Evolutionary conservation across 2,113 vertebrate species (phyloP), one percentile per base, ranked within the genome.

Genomic region (Gorsachius goisagi): DNA sequence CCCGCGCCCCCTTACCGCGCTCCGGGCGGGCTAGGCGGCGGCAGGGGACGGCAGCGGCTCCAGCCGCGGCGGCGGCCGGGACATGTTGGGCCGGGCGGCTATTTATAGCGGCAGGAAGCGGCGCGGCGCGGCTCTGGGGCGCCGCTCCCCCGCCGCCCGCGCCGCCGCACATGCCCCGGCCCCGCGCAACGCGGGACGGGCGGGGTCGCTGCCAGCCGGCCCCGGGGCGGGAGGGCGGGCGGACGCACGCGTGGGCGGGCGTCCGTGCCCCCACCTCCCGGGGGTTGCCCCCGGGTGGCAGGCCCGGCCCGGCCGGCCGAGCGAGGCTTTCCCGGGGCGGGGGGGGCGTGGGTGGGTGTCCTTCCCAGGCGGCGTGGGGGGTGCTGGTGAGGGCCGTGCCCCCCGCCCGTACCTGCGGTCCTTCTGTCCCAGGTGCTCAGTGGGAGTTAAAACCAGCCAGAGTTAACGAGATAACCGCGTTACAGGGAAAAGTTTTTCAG

Each of bases 61-160:
- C 86, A 89, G 58, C 94, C 78, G 89, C 95, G 60, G 91, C 81
- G 22, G 79, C 90, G 90, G 89, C 77, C 94, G 28, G 77, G 92
- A 84, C 97, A 95, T 96, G 79, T 92, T 95, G 85, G 82, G 77
- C 78, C 67, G 93, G 82, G 77, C 92, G 89, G 89, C 91, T 97
- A 96, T 95, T 96, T 83, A 89, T 82, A 18, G 71, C 55, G 39
- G 82, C 75, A 94, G 94, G 95, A 95, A 80, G 76, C 89, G 69
- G 75, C 85, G 92, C 91, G 85, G 93, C 94, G 81, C 93, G 85
- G 94, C 93, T 73, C 91, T 55, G 79, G 78, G 91, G 91, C 85
- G 73, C 91, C 85, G 53, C 93, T 92, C 88, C 6, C 9, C 86
- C 58, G 88, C 94, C 84, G 63, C 79, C 96, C 93, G 95, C 58